These are phyloP conservation scores for Lasioglossum malachurum DNA, from an alignment of 2,888 invertebrate genomes.

Conservation along the genomic window DNA sequence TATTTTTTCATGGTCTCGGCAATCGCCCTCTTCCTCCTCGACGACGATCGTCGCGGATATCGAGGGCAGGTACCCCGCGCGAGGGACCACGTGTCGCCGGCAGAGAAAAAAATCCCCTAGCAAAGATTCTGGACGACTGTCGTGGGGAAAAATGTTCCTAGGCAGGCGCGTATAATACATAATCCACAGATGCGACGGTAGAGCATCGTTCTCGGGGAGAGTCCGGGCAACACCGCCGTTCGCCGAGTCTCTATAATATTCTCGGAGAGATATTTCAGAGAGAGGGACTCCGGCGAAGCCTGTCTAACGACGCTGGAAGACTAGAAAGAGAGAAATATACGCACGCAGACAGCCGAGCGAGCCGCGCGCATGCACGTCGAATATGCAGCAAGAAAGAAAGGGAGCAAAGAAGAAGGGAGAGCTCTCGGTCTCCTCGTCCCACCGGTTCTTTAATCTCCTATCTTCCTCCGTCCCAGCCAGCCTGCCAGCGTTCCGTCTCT, in stretches of 20 bases:
- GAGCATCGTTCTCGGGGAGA: slow-evolving; percentile 75
- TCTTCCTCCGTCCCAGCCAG: slow-evolving; percentile 52
- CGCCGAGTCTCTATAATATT: slow-evolving; percentile 79
- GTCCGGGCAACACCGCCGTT: slow-evolving; percentile 67
- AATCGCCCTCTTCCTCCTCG: slow-evolving; percentile 1
- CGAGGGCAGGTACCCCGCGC: background rate
- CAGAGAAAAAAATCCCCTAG: background rate
- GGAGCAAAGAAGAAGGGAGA: slow-evolving; percentile 44
- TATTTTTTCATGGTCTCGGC: slow-evolving; percentile 15
- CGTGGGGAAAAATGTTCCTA: slow-evolving; percentile 39
- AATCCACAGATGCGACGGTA: slow-evolving; percentile 72
- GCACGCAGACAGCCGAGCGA: slow-evolving; percentile 26
- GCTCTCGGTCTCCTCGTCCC: slow-evolving; percentile 58
- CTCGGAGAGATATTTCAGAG: slow-evolving; percentile 81
- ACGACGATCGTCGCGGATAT: slow-evolving; percentile 14
- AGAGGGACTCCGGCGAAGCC: slow-evolving; percentile 71
- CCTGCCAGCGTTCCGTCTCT: slow-evolving; percentile 28
- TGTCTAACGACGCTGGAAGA: slow-evolving; percentile 66
- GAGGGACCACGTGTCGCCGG: background rate
- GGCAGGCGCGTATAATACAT: slow-evolving; percentile 69
- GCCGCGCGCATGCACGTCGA: slow-evolving; percentile 43
- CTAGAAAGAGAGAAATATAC: slow-evolving; percentile 60
- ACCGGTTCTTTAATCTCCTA: slow-evolving; percentile 53
- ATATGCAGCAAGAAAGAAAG: slow-evolving; percentile 59
- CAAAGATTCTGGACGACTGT: background rate